phyloP scores from a whole-genome alignment of 2,888 invertebrate genomes.

The Schizotus pectinicornis region DNA sequence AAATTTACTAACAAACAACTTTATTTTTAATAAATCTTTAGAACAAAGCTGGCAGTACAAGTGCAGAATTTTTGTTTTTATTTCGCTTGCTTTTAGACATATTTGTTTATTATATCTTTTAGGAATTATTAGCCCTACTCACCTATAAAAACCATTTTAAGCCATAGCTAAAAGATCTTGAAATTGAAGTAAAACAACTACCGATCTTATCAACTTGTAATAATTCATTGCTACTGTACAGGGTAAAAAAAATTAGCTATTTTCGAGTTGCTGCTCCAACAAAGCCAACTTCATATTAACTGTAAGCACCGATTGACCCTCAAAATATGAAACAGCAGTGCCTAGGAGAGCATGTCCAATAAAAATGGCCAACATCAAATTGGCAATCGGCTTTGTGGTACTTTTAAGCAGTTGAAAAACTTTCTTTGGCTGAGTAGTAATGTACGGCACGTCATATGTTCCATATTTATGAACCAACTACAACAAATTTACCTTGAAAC shows the following conservation, averaged over 20 bases:
- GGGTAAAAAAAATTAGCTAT: neutral
- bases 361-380: constrained; percentile 60
- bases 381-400: constrained; percentile 63
- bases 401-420: constrained; percentile 62
- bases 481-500: constrained; percentile 44
- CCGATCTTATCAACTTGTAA: no score
- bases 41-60: no score
- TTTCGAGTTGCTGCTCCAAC: constrained; percentile 18
- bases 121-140: no score
- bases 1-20: no score
- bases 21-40: no score
- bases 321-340: constrained; percentile 66
- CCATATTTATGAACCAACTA: constrained; percentile 68
- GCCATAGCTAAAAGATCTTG: no score
- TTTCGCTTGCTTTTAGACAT: no score
- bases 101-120: no score
- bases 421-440: constrained; percentile 64
- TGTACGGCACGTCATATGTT: constrained; percentile 69
- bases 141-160: no score
- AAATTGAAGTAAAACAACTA: no score
- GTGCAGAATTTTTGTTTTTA: no score
- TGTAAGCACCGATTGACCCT: constrained; percentile 62
- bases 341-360: constrained; percentile 63
- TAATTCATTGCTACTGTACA: no score
- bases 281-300: constrained; percentile 55